Evolutionary conservation across 92 coral and sea anemone species (phyloP).

Genomic region (Pocillopora meandrina): DNA sequence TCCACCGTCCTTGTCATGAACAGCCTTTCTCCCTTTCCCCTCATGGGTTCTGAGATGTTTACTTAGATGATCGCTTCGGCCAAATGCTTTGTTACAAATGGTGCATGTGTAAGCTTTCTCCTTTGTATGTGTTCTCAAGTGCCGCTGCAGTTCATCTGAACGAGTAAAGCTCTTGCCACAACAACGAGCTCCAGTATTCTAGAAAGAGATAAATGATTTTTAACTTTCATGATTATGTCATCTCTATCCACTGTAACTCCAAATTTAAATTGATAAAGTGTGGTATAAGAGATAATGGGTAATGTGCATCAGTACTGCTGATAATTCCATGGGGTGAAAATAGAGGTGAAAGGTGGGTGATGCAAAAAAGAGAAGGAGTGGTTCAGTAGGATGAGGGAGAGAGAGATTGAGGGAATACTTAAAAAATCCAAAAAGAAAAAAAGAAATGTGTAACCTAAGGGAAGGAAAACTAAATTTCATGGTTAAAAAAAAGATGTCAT

Average conservation of each 20-base stretch:
- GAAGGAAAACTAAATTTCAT: not conserved
- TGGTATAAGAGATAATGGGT: not conserved
- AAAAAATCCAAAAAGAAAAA: no score
- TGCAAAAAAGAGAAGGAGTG: not conserved
- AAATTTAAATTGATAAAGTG: no score
- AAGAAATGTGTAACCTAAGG: not conserved
- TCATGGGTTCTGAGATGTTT: constrained; percentile 82
- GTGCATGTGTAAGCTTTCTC: constrained; percentile 75
- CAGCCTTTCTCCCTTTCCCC: constrained; percentile 39
- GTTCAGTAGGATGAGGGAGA: not conserved
- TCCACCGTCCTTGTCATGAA: constrained; percentile 31
- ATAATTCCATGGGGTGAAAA: not conserved
- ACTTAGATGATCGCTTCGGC: constrained; percentile 89
- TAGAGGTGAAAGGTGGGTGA: not conserved
- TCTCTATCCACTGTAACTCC: no score
- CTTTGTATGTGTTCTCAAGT: constrained; percentile 84
- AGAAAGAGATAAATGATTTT: not conserved
- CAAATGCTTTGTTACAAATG: constrained; percentile 83
- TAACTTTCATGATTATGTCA: not conserved
- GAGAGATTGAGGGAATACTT: not conserved
- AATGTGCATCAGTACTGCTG: not conserved
- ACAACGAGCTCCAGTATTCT: constrained; percentile 62
- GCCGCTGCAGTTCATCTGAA: constrained; percentile 89
- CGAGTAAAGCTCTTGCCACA: constrained; percentile 90
- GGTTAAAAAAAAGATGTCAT: no score